Conservation (phyloP, 2,113 vertebrate species). For the Atherinomorus stipes region DNA sequence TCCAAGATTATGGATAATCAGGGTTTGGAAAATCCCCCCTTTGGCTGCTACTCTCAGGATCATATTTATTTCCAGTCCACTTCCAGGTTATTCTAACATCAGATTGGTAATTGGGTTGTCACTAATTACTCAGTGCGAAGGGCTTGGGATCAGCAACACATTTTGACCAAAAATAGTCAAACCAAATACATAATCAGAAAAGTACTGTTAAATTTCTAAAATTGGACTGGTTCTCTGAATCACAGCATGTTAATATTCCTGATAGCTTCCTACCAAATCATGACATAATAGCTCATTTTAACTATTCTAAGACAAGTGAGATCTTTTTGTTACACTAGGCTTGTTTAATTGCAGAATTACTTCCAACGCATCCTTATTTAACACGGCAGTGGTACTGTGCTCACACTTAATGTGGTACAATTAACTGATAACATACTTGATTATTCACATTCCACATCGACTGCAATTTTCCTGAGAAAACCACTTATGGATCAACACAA, state of each 20-base stretch:
- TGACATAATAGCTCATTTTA: slow-evolving; percentile 29
- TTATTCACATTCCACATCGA: slow-evolving; percentile 75
- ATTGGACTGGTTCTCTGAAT: slow-evolving; percentile 31
- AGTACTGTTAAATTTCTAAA: slow-evolving; percentile 38
- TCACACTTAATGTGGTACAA: slow-evolving; percentile 11
- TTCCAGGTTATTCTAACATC: slow-evolving; percentile 67
- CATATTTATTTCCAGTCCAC: slow-evolving; percentile 83
- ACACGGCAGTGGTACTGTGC: slow-evolving; percentile 6
- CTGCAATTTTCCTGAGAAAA: slow-evolving; percentile 69
- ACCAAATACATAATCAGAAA: slow-evolving; percentile 62
- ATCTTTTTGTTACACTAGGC: background rate
- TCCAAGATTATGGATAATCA: slow-evolving; percentile 82
- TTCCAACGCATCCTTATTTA: slow-evolving; percentile 1
- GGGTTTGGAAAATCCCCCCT: slow-evolving; percentile 74
- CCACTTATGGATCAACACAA: slow-evolving; percentile 30
- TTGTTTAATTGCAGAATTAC: background rate
- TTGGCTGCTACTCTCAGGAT: slow-evolving; percentile 83
- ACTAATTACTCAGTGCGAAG: slow-evolving; percentile 64
- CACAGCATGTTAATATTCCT: slow-evolving; percentile 4
- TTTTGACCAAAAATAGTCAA: slow-evolving; percentile 78
- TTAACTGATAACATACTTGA: slow-evolving; percentile 13
- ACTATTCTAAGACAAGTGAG: background rate
- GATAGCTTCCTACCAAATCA: slow-evolving; percentile 61
- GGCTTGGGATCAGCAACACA: slow-evolving; percentile 72
- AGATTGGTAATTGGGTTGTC: slow-evolving; percentile 67